Evolutionary conservation across 2,888 invertebrate genomes (phyloP).

Genomic region (Hydrotaea cyrtoneurina): DNA sequence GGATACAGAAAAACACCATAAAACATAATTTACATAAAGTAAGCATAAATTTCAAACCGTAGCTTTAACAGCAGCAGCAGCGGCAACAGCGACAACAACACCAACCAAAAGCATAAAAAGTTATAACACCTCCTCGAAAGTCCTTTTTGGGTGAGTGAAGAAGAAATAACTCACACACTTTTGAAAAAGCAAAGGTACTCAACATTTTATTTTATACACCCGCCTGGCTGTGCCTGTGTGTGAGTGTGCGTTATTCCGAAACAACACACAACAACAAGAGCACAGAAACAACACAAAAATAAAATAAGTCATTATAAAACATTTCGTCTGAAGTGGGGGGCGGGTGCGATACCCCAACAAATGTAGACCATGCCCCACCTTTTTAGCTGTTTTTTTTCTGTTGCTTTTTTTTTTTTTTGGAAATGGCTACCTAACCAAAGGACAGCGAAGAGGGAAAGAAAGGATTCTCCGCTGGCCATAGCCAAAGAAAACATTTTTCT

Average conservation of each 20-base stretch:
- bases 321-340: not conserved
- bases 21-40: slow-evolving; percentile 64
- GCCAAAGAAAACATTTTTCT: not conserved
- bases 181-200: not conserved
- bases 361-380: not conserved
- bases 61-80: slow-evolving; percentile 14
- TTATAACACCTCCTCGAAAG: slow-evolving; percentile 37
- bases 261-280: not conserved
- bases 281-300: too few species aligned
- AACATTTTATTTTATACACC: not conserved
- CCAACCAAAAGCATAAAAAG: slow-evolving; percentile 21
- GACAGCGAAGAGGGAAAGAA: not conserved
- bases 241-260: not conserved
- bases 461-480: not conserved
- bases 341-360: not conserved
- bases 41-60: slow-evolving; percentile 56
- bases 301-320: slow-evolving; percentile 20
- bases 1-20: slow-evolving; percentile 1
- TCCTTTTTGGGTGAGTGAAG: not conserved
- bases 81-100: slow-evolving; percentile 17
- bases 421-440: not conserved
- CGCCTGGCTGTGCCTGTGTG: not conserved
- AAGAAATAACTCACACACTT: not conserved
- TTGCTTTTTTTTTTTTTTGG: too few species aligned
- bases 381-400: too few species aligned